Base-by-base conservation (phyloP, 2,113 vertebrate genomes). In the Bambusicola thoracicus region DNA sequence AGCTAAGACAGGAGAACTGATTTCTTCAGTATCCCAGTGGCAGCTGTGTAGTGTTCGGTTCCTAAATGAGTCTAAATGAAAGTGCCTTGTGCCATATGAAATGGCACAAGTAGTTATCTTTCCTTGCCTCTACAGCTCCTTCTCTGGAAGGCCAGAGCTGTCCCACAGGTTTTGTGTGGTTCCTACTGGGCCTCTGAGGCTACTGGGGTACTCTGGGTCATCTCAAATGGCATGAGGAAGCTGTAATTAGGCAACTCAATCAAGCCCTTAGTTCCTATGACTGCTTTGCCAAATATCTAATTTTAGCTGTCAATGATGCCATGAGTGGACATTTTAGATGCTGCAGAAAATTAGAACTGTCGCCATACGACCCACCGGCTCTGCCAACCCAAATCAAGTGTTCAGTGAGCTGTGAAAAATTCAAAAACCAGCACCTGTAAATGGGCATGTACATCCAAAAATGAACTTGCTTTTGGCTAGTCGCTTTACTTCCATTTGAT, bases 201-300 rank as follows among this genome's bases (percentile, higher is more conserved):
- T 81, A 38, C 51, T 1, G 12, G 21, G 38, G 36, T 72, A 89
- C 69, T 88, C 41, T 27, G 51, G 89, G 73, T 49, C 83, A 80
- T 85, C 83, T 83, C 68, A 83, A 27, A 90, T 90, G 89, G 80
- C 68, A 58, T 55, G 30, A 83, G 76, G 68, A 65, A 81, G 80
- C 80, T 90, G 43, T 93, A 95, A 95, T 95, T 83, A 93, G 56
- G 83, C 89, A 95, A 83, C 68, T 81, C 82, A 91, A 90, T 95
- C 89, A 88, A 93, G 86, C 67, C 61, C 34, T 94, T 67, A 68
- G 41, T 94, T 94, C n/a, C 79, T 90, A 53, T 44, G 81, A 22
- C 25, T 86, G 73, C 90, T 92, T 92, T 93, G 85, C 93, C 92
- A 95, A 95, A 86, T 95, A 75, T 13, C 85, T 96, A 77, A 93